A percentile compares a stretch with the other conserved stretches of the same genome.
Evolutionary conservation across 2,888 invertebrate genomes (phyloP).

Genomic region (Nasonia oneida): DNA sequence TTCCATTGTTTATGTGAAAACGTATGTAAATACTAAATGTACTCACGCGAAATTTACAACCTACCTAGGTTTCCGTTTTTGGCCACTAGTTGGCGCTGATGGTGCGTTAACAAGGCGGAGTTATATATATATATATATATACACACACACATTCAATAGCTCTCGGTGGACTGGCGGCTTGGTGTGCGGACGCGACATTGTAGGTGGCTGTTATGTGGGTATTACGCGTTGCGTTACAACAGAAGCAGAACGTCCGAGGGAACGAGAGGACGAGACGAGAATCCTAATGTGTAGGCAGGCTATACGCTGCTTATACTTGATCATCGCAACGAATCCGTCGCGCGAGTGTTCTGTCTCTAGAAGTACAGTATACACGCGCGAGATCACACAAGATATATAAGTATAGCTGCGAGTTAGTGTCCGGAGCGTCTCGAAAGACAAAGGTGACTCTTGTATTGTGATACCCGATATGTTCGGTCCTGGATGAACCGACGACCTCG

Average conservation of each 20-base stretch:
- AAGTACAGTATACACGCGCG: not conserved
- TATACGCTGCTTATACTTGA: not conserved
- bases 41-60: too few relatives aligned
- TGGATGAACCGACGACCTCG: not conserved
- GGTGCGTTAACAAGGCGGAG: not conserved
- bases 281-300: constrained; percentile 20
- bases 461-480: not conserved
- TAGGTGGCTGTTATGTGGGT: constrained; percentile 31
- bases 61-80: too few relatives aligned
- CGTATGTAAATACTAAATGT: too few relatives aligned
- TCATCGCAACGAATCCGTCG: not conserved
- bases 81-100: too few relatives aligned
- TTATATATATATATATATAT: not conserved
- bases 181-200: constrained; percentile 19
- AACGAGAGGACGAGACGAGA: not conserved
- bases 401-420: not conserved
- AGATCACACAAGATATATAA: not conserved
- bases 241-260: constrained; percentile 4
- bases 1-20: too few relatives aligned
- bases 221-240: constrained; percentile 43
- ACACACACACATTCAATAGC: not conserved
- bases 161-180: not conserved
- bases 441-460: not conserved
- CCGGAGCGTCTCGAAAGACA: not conserved
- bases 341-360: not conserved